These are phyloP conservation scores for Parapristionchus giblindavisi DNA, from an alignment of 2,888 invertebrate species.

Conservation along the genomic window DNA sequence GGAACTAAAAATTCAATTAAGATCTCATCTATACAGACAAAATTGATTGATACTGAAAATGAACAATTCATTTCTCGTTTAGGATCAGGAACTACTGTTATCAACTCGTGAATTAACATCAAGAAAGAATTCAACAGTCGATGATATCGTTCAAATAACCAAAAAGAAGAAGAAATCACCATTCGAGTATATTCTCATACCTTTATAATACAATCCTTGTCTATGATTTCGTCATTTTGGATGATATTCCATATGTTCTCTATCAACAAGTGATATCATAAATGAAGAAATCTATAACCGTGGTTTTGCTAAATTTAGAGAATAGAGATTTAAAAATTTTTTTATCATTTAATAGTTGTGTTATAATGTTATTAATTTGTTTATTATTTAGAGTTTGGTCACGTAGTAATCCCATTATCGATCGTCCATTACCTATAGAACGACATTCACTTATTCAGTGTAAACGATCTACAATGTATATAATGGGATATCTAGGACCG, in stretches of 20 bases:
- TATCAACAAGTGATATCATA: too few species aligned
- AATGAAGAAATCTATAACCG: too few species aligned
- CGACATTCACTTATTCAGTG: neutral
- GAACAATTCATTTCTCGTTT: too few species aligned
- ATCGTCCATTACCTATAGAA: constrained; percentile 30
- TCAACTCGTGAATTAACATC: neutral
- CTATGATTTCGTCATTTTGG: too few species aligned
- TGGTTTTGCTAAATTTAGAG: too few species aligned
- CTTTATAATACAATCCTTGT: too few species aligned
- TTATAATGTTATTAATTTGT: neutral
- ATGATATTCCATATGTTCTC: too few species aligned
- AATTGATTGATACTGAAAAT: too few species aligned
- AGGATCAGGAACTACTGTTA: constrained; percentile 19
- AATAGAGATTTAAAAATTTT: too few species aligned
- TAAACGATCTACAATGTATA: constrained; percentile 32
- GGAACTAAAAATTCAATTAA: too few species aligned
- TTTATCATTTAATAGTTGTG: too few species aligned
- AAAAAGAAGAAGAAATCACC: constrained; percentile 19
- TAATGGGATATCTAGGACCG: constrained; percentile 32
- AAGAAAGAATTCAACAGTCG: neutral
- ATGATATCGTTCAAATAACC: neutral
- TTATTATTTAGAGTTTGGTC: constrained; percentile 32
- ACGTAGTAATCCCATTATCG: constrained; percentile 27
- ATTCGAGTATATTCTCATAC: constrained; percentile 3
- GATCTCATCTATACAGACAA: too few species aligned